These are phyloP conservation scores for Campoplex capitator DNA, from an alignment of 2,888 invertebrate genomes.

Conservation along the genomic window DNA sequence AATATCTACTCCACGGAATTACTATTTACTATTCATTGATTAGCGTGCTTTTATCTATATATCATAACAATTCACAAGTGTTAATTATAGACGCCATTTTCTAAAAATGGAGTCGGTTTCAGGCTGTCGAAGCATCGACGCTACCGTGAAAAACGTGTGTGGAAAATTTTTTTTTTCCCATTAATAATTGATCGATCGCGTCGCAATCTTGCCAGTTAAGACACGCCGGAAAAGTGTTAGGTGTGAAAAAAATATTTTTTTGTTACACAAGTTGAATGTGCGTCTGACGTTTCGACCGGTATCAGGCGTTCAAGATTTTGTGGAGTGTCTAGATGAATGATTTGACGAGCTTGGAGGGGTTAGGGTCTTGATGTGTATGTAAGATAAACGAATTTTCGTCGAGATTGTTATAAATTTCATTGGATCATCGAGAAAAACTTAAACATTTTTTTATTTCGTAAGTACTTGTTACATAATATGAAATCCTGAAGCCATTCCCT, in stretches of 20 bases:
- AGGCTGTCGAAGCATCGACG: conserved; percentile 51
- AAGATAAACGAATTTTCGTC: not conserved
- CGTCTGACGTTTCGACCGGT: conserved; percentile 29
- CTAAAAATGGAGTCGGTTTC: conserved; percentile 62
- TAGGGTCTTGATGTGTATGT: conserved; percentile 54
- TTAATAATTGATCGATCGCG: conserved; percentile 23
- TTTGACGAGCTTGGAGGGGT: conserved; percentile 36
- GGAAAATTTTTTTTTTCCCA: conserved; percentile 36
- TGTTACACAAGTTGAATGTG: not conserved
- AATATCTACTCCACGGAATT: not conserved
- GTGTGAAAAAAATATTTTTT: not conserved
- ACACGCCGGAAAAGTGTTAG: conserved; percentile 37
- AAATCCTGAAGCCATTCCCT: not conserved
- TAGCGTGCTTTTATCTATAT: not conserved
- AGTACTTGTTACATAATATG: conserved; percentile 5
- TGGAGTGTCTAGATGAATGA: conserved; percentile 35
- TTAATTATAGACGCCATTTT: conserved; percentile 53
- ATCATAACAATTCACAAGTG: not conserved
- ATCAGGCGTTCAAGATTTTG: conserved; percentile 32
- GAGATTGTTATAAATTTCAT: conserved; percentile 7
- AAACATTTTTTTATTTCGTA: conserved; percentile 9
- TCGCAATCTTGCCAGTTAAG: not conserved
- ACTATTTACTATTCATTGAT: not conserved
- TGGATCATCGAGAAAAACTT: not conserved
- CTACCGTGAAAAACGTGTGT: conserved; percentile 51